These are phyloP conservation scores for Musca domestica DNA, from an alignment of 1,140 invertebrate species.

Conservation along the genomic window DNA sequence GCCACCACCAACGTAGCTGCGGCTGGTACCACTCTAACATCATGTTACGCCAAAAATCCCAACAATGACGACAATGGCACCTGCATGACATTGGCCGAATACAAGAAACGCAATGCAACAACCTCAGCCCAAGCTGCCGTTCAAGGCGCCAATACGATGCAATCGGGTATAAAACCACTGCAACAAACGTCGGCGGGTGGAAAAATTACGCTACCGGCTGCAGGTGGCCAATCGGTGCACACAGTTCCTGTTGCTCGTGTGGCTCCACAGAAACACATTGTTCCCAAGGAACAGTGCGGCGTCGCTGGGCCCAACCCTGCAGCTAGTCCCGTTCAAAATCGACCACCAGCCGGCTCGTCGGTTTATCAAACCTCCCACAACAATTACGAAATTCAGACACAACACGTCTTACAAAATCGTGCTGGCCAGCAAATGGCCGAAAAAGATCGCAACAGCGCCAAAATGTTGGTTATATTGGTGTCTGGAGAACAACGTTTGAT, in stretches of 20 bases:
- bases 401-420: constrained; percentile 49
- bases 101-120: constrained; percentile 39
- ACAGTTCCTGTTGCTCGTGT: constrained; percentile 28
- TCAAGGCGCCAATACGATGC: background rate
- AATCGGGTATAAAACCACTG: constrained; percentile 21
- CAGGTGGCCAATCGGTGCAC: constrained; percentile 1
- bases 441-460: constrained; percentile 61
- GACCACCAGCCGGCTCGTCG: constrained; percentile 30
- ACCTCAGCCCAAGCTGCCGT: constrained; percentile 28
- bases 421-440: constrained; percentile 42
- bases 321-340: background rate
- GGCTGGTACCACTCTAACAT: constrained; percentile 39
- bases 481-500: constrained; percentile 75
- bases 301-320: background rate
- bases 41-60: constrained; percentile 34
- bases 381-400: constrained; percentile 51
- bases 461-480: constrained; percentile 71
- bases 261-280: constrained; percentile 23
- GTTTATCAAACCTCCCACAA: constrained; percentile 49
- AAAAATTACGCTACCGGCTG: constrained; percentile 13
- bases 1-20: constrained; percentile 24
- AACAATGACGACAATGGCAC: constrained; percentile 32
- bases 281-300: constrained; percentile 17
- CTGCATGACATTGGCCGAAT: constrained; percentile 44
- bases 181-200: background rate